These are phyloP conservation scores for Calephelis nemesis DNA, from an alignment of 1,140 invertebrate species.

Conservation along the genomic window DNA sequence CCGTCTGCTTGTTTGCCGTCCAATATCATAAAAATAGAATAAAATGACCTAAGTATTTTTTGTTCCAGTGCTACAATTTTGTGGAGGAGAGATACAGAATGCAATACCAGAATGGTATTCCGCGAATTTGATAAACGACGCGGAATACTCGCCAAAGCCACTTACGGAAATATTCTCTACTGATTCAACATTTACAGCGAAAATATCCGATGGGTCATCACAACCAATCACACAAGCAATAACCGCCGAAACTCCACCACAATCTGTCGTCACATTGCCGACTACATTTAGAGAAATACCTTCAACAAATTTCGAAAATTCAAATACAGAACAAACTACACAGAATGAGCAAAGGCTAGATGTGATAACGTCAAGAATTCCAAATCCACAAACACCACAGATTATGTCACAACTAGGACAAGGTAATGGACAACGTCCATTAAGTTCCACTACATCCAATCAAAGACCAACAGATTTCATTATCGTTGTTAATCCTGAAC, in stretches of 20 bases:
- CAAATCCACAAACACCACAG: slow-evolving; percentile 8
- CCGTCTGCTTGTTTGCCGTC: too few relatives aligned
- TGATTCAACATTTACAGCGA: slow-evolving; percentile 25
- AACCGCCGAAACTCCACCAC: not conserved
- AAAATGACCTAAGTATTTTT: slow-evolving; percentile 22
- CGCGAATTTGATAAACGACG: slow-evolving; percentile 64
- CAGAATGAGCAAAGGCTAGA: not conserved
- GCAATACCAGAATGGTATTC: slow-evolving; percentile 60
- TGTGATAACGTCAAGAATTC: slow-evolving; percentile 4
- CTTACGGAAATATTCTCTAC: slow-evolving; percentile 67
- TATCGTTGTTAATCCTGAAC: not conserved
- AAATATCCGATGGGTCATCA: not conserved
- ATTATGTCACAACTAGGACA: not conserved
- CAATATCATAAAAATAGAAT: too few relatives aligned
- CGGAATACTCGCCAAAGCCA: slow-evolving; percentile 59
- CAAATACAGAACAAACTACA: not conserved
- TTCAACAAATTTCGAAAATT: not conserved
- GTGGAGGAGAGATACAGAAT: slow-evolving; percentile 59
- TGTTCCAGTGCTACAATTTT: slow-evolving; percentile 69
- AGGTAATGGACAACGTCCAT: not conserved
- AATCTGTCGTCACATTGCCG: slow-evolving; percentile 6
- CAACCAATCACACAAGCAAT: slow-evolving; percentile 3
- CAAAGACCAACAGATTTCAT: slow-evolving; percentile 1
- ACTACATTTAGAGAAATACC: slow-evolving; percentile 3
- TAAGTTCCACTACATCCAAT: not conserved